Conservation (phyloP, 1,140 invertebrate genomes). For the Scaptomyza graminum region DNA sequence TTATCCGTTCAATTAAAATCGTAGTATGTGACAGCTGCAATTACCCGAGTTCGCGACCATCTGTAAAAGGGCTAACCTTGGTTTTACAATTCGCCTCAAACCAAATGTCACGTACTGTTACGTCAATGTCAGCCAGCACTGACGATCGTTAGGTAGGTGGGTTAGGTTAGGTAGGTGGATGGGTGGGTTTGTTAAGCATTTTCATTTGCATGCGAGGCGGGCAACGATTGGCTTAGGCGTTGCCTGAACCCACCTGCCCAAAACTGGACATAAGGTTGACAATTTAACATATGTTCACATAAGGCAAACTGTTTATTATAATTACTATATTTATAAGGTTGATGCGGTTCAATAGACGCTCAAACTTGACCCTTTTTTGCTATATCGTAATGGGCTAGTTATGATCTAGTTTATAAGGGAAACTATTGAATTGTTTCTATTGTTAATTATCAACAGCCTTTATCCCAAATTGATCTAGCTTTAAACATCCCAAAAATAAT, state of each 20-base stretch:
- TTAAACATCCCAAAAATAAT: slow-evolving; percentile 7
- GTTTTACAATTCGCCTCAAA: slow-evolving; percentile 19
- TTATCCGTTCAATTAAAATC: slow-evolving; percentile 39
- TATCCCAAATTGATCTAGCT: slow-evolving; percentile 16
- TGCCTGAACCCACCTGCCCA: slow-evolving; percentile 10
- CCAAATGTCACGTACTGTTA: slow-evolving; percentile 67
- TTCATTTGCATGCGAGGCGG: slow-evolving; percentile 66
- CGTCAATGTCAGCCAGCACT: slow-evolving; percentile 56
- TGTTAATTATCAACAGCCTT: slow-evolving; percentile 33
- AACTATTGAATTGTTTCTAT: neutral
- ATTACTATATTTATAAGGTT: too few relatives aligned
- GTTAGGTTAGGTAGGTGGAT: slow-evolving; percentile 16
- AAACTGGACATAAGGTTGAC: neutral
- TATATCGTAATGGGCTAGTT: neutral
- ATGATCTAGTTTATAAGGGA: too few relatives aligned
- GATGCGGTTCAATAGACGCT: slow-evolving; percentile 16
- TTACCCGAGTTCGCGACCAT: too few relatives aligned
- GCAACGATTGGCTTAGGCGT: neutral
- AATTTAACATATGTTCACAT: slow-evolving; percentile 14
- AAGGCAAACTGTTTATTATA: neutral
- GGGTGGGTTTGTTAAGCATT: slow-evolving; percentile 45
- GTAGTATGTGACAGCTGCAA: slow-evolving; percentile 20
- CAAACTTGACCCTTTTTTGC: slow-evolving; percentile 60
- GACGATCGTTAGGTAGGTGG: slow-evolving; percentile 1
- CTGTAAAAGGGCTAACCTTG: slow-evolving; percentile 66